Evolutionary conservation across 2,797 vertebrate species (phyloP), one percentile per base, ranked within the genome.

Genomic region (Chaetodon trifasciatus): DNA sequence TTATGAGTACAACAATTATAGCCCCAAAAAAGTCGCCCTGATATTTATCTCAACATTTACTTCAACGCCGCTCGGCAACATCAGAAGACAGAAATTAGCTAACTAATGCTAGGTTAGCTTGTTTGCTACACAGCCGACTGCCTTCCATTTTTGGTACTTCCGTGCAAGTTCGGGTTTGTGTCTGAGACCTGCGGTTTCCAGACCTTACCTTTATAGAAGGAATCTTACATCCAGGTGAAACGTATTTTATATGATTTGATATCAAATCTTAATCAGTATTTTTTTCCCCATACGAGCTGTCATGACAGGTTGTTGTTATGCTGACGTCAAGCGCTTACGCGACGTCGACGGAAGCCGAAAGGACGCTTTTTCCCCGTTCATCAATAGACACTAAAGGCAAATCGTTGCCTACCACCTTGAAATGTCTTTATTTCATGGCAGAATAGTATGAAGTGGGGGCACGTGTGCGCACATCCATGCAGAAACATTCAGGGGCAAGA

Each of bases 241-340:
- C 8, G 2, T 32, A n/a, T 35, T 53, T n/a, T 40, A 60, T 80
- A 32, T 52, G 40, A 39, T 63, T 64, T 72, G n/a, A 80, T 78
- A 75, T 81, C 16, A 79, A 86, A 84, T 76, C 42, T 78, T 78
- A 64, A 77, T 78, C 72, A 78, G 72, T 68, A 52, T 35, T 74
- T 86, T 79, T 86, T 53, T 66, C 10, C 57, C 63, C 77, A 73
- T 75, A 70, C 81, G 84, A 92, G 84, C 79, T 88, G 83, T 92
- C 93, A 92, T 89, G 89, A 86, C 87, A 86, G 86, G 62, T 91
- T 95, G 92, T 94, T 94, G 91, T 93, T 92, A 87, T 94, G 70
- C 86, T 91, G 93, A 94, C 94, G 93, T 94, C 92, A 94, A 35
- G 17, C 6, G 37, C 28, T 37, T 58, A 79, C 64, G 78, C 44